Conservation (phyloP, 2,888 invertebrate species). For the Drosophila neonasuta region DNA sequence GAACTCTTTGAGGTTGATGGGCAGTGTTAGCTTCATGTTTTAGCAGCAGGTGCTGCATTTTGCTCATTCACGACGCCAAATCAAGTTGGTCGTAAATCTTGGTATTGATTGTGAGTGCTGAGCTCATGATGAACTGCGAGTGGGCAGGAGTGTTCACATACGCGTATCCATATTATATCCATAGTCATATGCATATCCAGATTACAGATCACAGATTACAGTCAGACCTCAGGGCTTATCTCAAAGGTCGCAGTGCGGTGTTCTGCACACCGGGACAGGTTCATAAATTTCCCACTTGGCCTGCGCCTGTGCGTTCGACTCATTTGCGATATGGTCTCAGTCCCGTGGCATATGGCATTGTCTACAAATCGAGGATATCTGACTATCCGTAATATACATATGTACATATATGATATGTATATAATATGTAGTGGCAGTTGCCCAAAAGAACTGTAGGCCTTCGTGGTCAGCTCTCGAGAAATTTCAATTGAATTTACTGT, state of each 20-base stretch:
- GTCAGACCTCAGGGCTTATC: constrained; percentile 42
- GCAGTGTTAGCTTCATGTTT: too few species aligned
- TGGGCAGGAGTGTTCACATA: constrained; percentile 4
- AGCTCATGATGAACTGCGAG: constrained; percentile 29
- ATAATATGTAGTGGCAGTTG: constrained; percentile 14
- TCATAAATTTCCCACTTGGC: constrained; percentile 72
- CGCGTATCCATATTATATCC: constrained; percentile 4
- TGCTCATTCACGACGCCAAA: constrained; percentile 30
- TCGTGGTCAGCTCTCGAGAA: constrained; percentile 45
- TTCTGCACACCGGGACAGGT: constrained; percentile 71
- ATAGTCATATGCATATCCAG: constrained; percentile 15
- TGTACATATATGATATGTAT: too few species aligned
- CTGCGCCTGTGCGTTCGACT: constrained; percentile 12
- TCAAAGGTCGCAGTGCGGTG: constrained; percentile 48
- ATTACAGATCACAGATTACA: constrained; percentile 8
- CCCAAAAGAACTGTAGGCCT: constrained; percentile 35
- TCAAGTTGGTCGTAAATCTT: constrained; percentile 75
- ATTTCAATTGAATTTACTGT: constrained; percentile 62
- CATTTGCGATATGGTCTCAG: constrained; percentile 13
- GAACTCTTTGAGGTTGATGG: too few species aligned
- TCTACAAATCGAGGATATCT: constrained; percentile 44
- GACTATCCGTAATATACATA: constrained; percentile 7
- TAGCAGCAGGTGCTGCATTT: neutral
- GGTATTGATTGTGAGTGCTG: constrained; percentile 29
- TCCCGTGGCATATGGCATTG: constrained; percentile 46